A percentile compares a stretch with the other conserved stretches of the same genome.
Evolutionary conservation across 2,113 vertebrate species (phyloP).

Genomic region (Bubo bubo): DNA sequence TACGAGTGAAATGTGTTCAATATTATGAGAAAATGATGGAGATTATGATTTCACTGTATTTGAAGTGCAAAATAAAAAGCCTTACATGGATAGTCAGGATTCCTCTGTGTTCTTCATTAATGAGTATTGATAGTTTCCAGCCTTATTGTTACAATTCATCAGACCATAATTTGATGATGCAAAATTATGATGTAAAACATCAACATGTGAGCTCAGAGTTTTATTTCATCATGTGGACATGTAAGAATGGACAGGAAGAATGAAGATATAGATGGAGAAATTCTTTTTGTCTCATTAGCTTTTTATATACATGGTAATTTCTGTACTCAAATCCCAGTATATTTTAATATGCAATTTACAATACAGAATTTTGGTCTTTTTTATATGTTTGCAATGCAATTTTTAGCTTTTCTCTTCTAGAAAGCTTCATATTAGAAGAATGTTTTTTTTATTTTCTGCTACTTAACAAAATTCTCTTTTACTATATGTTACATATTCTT

Average conservation of each 20-base stretch:
- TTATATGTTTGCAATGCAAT: neutral
- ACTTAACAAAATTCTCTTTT: neutral
- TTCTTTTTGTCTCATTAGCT: neutral
- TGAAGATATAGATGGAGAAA: neutral
- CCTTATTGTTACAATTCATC: neutral
- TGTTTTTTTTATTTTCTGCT: neutral
- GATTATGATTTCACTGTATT: slow-evolving; percentile 23
- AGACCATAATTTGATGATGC: neutral
- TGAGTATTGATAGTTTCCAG: neutral
- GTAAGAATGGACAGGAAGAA: neutral
- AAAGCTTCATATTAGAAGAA: neutral
- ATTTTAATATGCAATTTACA: neutral
- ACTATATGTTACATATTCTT: neutral
- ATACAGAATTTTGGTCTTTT: neutral
- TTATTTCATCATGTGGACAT: neutral
- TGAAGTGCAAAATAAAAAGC: slow-evolving; percentile 6
- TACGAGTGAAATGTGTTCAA: neutral
- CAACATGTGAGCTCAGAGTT: neutral
- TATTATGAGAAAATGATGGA: slow-evolving; percentile 20
- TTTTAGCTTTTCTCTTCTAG: neutral
- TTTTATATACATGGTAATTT: neutral
- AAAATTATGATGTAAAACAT: neutral
- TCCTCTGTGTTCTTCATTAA: neutral
- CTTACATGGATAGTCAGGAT: neutral
- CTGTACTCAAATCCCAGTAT: neutral